Evolutionary conservation across 2,797 vertebrate genomes (phyloP).

Genomic region (Phalloptychus januarius): DNA sequence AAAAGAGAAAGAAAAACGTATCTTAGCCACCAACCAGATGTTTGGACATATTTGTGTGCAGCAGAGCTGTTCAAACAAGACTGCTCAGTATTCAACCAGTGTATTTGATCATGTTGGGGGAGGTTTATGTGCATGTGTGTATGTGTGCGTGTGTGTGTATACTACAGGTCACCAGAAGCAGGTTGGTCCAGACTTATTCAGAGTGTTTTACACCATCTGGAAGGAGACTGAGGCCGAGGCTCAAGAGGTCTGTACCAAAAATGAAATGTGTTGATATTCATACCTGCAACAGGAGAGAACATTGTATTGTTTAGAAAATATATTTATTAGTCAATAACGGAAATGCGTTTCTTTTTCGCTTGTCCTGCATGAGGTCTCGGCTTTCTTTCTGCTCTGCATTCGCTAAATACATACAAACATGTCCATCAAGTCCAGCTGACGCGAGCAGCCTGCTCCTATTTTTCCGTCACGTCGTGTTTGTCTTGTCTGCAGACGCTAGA

Average conservation of each 20-base stretch:
- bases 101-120: background rate
- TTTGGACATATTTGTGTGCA: constrained; percentile 7
- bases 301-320: background rate
- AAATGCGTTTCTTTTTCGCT: background rate
- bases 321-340: background rate
- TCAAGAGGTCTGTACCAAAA: constrained; percentile 82
- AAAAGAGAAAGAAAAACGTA: constrained; percentile 1
- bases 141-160: constrained; percentile 13
- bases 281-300: background rate
- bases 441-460: background rate
- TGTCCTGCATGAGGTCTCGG: background rate
- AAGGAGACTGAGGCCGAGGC: constrained; percentile 95
- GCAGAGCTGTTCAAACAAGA: background rate
- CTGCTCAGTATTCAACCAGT: background rate
- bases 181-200: constrained; percentile 92
- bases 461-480: background rate
- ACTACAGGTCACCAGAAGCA: constrained; percentile 92
- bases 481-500: background rate
- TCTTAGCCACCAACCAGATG: constrained; percentile 13
- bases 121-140: constrained; percentile 16
- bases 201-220: constrained; percentile 96
- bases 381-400: background rate
- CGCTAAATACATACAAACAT: background rate
- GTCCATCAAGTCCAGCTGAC: background rate
- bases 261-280: background rate